Percentiles rank a stretch among this genome's conserved stretches.
These are phyloP conservation scores for Drosophila cracens DNA, from an alignment of 2,888 invertebrate species.

Conservation along the genomic window DNA sequence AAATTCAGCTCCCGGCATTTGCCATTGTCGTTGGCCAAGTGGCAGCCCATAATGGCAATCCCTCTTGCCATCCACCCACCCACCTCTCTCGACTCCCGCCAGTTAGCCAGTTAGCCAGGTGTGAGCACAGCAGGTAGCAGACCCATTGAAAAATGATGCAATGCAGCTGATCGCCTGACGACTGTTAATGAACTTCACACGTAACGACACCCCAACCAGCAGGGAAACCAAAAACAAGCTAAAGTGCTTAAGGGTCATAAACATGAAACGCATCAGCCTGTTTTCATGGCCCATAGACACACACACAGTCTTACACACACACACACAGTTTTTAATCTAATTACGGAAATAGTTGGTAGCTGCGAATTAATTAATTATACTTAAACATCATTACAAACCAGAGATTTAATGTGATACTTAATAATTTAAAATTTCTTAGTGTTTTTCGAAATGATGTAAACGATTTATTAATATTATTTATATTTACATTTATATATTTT, in stretches of 20 bases:
- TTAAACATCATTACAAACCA: neutral
- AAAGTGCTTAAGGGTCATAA: constrained; percentile 12
- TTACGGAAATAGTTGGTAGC: neutral
- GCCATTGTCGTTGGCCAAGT: constrained; percentile 64
- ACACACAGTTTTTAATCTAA: constrained; percentile 6
- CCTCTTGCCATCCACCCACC: neutral
- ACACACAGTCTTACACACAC: neutral
- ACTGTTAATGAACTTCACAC: constrained; percentile 65
- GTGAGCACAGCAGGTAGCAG: constrained; percentile 37
- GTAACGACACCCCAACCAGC: constrained; percentile 26
- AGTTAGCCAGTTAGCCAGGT: constrained; percentile 16
- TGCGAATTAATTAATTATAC: neutral
- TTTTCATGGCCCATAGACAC: neutral
- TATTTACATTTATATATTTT: too few relatives aligned
- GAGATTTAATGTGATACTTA: neutral
- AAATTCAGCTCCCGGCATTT: constrained; percentile 56
- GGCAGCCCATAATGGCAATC: constrained; percentile 57
- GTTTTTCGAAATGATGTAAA: too few relatives aligned
- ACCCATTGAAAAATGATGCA: constrained; percentile 57
- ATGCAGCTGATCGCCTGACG: constrained; percentile 62
- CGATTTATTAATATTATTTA: too few relatives aligned
- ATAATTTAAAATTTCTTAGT: too few relatives aligned
- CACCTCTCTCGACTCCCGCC: neutral
- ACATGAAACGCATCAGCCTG: constrained; percentile 32
- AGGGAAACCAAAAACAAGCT: neutral